These are phyloP conservation scores for Macrocentrus cingulum DNA, from an alignment of 1,140 invertebrate genomes.

Conservation along the genomic window DNA sequence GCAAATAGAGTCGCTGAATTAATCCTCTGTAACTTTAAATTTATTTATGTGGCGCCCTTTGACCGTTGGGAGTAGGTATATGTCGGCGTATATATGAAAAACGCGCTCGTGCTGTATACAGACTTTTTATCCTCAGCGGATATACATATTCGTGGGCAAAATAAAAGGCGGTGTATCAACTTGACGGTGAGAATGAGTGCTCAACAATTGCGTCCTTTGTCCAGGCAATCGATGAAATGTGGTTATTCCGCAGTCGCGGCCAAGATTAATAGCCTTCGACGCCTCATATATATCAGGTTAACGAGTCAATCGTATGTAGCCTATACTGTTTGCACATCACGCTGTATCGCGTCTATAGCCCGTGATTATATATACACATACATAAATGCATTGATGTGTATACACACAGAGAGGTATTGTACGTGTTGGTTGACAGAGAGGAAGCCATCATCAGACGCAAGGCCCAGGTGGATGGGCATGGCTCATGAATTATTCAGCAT, in stretches of 20 bases:
- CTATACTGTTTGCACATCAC: not conserved
- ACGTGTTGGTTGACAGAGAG: not conserved
- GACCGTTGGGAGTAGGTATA: not conserved
- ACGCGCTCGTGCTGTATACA: too few relatives aligned
- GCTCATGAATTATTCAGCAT: constrained; percentile 1
- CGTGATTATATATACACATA: not conserved
- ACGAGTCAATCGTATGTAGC: constrained; percentile 10
- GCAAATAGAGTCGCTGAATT: not conserved
- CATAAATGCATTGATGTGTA: constrained; percentile 8
- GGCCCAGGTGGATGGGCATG: not conserved
- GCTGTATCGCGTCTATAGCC: not conserved
- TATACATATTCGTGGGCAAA: too few relatives aligned
- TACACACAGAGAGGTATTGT: too few relatives aligned
- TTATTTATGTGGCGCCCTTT: not conserved
- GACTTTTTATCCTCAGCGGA: too few relatives aligned
- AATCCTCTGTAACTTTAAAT: not conserved
- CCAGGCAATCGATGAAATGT: constrained; percentile 13
- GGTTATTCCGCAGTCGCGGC: constrained; percentile 11
- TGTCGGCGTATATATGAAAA: too few relatives aligned
- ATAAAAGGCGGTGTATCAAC: not conserved
- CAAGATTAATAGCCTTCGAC: constrained; percentile 12
- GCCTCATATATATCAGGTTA: constrained; percentile 6
- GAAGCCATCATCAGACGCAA: not conserved
- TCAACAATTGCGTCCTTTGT: not conserved
- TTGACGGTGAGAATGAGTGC: not conserved